Base-by-base conservation (phyloP, 2,888 invertebrate species). In the Conus canariensis region DNA sequence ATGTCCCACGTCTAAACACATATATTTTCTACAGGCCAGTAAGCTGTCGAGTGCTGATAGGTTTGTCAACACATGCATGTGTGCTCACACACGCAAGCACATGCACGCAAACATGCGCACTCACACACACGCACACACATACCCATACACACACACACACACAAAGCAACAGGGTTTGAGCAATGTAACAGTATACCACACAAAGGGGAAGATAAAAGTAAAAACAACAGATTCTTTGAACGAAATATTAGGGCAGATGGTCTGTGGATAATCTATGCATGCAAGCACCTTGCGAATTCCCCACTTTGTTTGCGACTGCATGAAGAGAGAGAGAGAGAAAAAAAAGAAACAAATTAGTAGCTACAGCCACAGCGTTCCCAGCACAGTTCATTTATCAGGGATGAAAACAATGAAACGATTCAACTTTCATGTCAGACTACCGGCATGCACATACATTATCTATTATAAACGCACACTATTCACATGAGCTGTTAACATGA, bases 201-300 rank as follows among this genome's bases (percentile, higher is more conserved):
- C n/a, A 8, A n/a, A n/a, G n/a, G n/a, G 74, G 22, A 74, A n/a
- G n/a, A n/a, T 9, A 74, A n/a, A n/a, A n/a, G n/a, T n/a, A 74
- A 74, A 45, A 45, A 45, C 9, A 10, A 74, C n/a, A 74, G 9
- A 25, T 74, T n/a, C n/a, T 22, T 8, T 74, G 74, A 74, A 74
- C 74, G 22, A 74, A 74, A n/a, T 10, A 74, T n/a, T 22, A n/a
- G 74, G n/a, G 22, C 74, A 74, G 22, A 10, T 70, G 22, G 19
- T 70, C n/a, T n/a, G 9, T 8, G 74, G 12, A 14, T 14, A 45
- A 80, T 45, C 30, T 45, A 19, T 9, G 45, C 80, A 80, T 80
- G 80, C 80, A 83, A 83, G 88, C 88, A 88, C 86, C 86, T 89
- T 74, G 77, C 77, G 86, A 59, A 77, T 80, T 89, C n/a, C 80